These are phyloP conservation scores for Tautogolabrus adspersus DNA, from an alignment of 2,113 vertebrate genomes.

Conservation along the genomic window DNA sequence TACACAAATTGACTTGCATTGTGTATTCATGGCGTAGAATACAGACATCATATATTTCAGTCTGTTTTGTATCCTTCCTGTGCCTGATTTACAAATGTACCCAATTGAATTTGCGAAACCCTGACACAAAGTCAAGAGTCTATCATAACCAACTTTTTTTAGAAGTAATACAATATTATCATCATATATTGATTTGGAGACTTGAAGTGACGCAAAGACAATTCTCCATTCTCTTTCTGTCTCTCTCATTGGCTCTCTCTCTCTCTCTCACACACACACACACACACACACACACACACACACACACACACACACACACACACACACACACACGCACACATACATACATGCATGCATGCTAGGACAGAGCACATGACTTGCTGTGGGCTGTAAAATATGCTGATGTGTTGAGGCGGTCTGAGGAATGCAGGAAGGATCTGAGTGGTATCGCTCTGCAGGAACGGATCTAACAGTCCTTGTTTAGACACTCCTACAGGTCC, in stretches of 20 bases:
- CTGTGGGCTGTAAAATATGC: conserved; percentile 75
- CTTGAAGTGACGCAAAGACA: conserved; percentile 17
- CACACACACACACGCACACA: conserved; percentile 2
- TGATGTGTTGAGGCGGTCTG: conserved; percentile 65
- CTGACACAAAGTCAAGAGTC: background rate
- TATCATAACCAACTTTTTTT: background rate
- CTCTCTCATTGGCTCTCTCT: conserved; percentile 14
- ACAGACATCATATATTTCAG: background rate
- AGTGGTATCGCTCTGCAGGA: conserved; percentile 64
- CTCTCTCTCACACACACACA: background rate
- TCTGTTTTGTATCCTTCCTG: background rate
- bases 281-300: conserved; percentile 6
- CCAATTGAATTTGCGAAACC: background rate
- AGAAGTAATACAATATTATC: background rate
- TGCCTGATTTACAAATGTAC: too few relatives aligned
- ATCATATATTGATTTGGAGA: conserved; percentile 29
- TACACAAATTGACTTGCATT: background rate
- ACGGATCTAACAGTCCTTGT: conserved; percentile 61
- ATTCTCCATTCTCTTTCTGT: conserved; percentile 19
- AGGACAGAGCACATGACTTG: conserved; percentile 66
- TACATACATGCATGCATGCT: conserved; percentile 10
- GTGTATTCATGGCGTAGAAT: background rate
- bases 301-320: conserved; percentile 12
- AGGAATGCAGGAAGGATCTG: conserved; percentile 82
- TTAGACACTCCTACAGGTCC: conserved; percentile 58